These are phyloP conservation scores for Hyperoodon ampullatus DNA, from an alignment of 2,113 vertebrate species.

Conservation along the genomic window DNA sequence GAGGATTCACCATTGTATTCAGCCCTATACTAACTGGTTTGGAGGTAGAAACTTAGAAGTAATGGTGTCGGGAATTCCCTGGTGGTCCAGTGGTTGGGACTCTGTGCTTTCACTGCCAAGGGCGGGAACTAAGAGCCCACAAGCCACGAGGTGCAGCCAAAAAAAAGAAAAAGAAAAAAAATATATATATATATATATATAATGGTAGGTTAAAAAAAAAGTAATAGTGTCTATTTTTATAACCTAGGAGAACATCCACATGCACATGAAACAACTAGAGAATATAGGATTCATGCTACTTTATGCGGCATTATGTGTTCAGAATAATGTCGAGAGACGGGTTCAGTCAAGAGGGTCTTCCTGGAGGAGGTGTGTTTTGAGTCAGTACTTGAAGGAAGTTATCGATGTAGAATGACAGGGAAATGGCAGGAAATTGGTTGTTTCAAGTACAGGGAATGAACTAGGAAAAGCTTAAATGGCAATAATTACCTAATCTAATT, in stretches of 20 bases:
- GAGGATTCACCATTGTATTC: not conserved
- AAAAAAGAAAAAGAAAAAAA: not conserved
- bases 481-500: conserved; percentile 72
- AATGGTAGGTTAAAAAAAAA: not conserved
- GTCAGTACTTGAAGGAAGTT: conserved; percentile 19
- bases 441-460: conserved; percentile 32
- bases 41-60: conserved; percentile 17
- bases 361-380: conserved; percentile 24
- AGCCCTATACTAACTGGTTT: not conserved
- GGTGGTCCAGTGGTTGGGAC: not conserved
- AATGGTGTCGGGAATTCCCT: not conserved
- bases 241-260: not conserved
- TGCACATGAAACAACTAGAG: not conserved
- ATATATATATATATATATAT: not conserved
- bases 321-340: not conserved
- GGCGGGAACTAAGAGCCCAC: not conserved
- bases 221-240: conserved; percentile 27
- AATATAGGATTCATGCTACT: not conserved
- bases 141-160: not conserved
- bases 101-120: not conserved
- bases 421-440: conserved; percentile 1
- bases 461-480: conserved; percentile 61
- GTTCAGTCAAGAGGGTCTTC: conserved; percentile 41
- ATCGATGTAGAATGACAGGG: not conserved
- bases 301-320: not conserved